Base-by-base conservation (phyloP, 2,888 invertebrate species). In the Danaus chrysippus region DNA sequence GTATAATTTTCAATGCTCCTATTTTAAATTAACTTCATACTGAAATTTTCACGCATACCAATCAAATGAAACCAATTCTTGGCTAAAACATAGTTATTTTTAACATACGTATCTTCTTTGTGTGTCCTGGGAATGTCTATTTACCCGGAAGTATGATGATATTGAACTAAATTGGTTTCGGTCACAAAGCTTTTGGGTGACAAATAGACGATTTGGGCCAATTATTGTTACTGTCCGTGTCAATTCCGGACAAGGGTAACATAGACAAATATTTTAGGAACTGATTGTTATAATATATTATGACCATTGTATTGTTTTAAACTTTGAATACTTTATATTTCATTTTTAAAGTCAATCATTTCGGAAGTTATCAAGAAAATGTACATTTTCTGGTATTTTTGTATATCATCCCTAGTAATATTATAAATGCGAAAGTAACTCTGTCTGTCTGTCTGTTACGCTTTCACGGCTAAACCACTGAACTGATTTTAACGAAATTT, bases 161-260 rank as follows among this genome's bases (percentile, higher is more conserved):
- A 62, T 62, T 62, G 59, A 56, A 59, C 49, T 42, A 56, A 63
- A 63, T 57, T 63, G 63, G 59, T 59, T 59, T 63, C 52, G 34
- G 44, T 15, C 42, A 63, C 63, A 63, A 63, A 56, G 63, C 43
- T 17, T 59, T 57, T 53, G 54, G 57, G 46, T 78, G 83, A 83
- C 83, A 83, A 83, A 83, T 82, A 76, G 76, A 74, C 80, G 83
- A 82, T 79, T 79, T 74, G 72, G 81, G 82, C 62, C 70, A 72
- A 67, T 71, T 63, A 66, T 73, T 64, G 74, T 77, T 77, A 66
- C 68, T 65, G 76, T 75, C 64, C 67, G 55, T 59, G 66, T 64
- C 70, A 73, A 73, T 71, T 71, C 71, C 62, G 69, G 68, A 62
- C 66, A 63, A 65, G 62, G 49, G 49, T 49, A 15, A 49, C 17